Percentiles rank a stretch among this genome's conserved stretches.
Evolutionary conservation across 2,797 vertebrate genomes (phyloP).

Genomic region (Gorsachius magnificus): DNA sequence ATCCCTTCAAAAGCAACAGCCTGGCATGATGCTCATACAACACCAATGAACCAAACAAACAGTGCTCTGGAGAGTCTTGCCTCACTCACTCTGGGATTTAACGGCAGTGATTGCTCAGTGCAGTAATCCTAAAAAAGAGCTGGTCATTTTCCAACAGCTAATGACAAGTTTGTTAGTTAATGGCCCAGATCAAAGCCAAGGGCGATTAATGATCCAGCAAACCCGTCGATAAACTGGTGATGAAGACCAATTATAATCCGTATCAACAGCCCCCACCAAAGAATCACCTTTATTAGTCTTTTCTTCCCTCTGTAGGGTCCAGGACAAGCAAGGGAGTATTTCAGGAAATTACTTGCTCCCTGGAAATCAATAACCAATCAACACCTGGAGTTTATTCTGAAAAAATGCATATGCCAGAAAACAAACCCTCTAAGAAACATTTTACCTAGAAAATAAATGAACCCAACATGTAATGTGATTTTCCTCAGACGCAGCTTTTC

Average conservation of each 20-base stretch:
- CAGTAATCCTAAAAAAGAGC: not conserved
- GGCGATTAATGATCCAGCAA: constrained; percentile 60
- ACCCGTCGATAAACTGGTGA: constrained; percentile 47
- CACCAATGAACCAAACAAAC: not conserved
- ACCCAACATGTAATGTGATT: not conserved
- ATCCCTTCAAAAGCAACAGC: not conserved
- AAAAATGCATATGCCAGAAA: constrained; percentile 1
- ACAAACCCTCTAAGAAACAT: constrained; percentile 34
- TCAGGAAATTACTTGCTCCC: constrained; percentile 7
- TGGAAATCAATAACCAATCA: constrained; percentile 58
- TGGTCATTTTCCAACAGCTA: constrained; percentile 56
- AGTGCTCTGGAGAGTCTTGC: not conserved
- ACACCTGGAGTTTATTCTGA: not conserved
- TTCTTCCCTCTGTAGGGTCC: not conserved
- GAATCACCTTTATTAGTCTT: not conserved
- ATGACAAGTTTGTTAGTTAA: constrained; percentile 60
- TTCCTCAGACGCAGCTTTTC: not conserved
- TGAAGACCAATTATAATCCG: constrained; percentile 12
- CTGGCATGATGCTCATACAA: not conserved
- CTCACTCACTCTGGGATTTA: not conserved
- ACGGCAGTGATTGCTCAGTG: not conserved
- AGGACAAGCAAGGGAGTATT: not conserved
- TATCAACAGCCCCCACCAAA: not conserved
- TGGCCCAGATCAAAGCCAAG: constrained; percentile 42
- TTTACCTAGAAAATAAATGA: constrained; percentile 38